Percentiles rank a stretch among this genome's conserved stretches.
Conservation (phyloP, 2,888 invertebrate species). For the Pristionchus arcanus region DNA sequence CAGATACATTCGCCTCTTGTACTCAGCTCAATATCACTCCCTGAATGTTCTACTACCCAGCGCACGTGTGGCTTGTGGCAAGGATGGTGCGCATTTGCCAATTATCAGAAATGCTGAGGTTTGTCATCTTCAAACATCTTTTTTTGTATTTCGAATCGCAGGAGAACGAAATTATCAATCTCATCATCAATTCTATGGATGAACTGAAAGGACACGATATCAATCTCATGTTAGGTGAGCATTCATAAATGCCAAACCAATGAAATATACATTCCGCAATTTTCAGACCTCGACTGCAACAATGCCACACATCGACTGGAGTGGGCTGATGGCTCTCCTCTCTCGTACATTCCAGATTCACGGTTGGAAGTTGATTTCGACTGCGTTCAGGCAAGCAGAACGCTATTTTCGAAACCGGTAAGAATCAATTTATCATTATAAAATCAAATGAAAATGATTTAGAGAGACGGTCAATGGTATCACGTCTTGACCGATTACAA, state of each 20-base stretch:
- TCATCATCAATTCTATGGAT: neutral
- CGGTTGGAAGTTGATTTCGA: neutral
- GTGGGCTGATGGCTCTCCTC: neutral
- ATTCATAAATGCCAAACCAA: neutral
- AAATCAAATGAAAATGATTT: neutral
- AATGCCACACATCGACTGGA: neutral
- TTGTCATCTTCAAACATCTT: neutral
- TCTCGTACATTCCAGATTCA: neutral
- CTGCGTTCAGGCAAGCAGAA: neutral
- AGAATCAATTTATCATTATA: neutral
- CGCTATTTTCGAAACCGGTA: neutral
- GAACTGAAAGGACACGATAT: neutral
- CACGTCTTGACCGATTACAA: neutral
- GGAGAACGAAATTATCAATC: neutral
- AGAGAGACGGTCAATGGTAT: neutral
- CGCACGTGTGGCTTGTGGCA: neutral
- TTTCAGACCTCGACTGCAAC: neutral
- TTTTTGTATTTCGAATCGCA: neutral
- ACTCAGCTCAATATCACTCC: neutral
- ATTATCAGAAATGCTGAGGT: neutral
- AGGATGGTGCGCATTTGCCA: neutral
- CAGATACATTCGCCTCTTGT: neutral
- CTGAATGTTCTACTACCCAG: neutral
- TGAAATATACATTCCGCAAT: neutral
- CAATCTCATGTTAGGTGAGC: neutral